Percentiles rank a stretch among this genome's conserved stretches.
These are phyloP conservation scores for Conus canariensis DNA, from an alignment of 2,888 invertebrate genomes.

Conservation along the genomic window DNA sequence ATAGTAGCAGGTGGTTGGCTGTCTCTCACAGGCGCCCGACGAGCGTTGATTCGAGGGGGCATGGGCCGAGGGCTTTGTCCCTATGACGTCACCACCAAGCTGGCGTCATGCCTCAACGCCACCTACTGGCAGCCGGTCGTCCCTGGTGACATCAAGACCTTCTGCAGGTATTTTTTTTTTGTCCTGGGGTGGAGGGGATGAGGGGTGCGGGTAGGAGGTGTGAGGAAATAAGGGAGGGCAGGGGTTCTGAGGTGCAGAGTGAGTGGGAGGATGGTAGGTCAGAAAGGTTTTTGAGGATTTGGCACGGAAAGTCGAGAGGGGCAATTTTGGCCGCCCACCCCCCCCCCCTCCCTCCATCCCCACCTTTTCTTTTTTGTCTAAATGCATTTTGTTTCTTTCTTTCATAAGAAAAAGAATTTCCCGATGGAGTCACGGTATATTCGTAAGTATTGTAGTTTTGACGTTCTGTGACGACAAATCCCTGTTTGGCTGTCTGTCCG, in stretches of 20 bases:
- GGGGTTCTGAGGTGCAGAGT: too few relatives aligned
- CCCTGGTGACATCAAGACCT: slow-evolving; percentile 21
- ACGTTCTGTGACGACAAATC: too few relatives aligned
- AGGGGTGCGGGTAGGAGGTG: not conserved
- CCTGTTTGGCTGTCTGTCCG: too few relatives aligned
- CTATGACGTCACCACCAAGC: slow-evolving; percentile 12
- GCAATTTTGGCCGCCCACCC: too few relatives aligned
- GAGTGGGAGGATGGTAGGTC: too few relatives aligned
- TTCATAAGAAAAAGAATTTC: too few relatives aligned
- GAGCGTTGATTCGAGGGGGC: not conserved
- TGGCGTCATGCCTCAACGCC: slow-evolving; percentile 21
- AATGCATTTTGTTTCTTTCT: too few relatives aligned
- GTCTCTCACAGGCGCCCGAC: not conserved
- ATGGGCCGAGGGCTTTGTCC: slow-evolving; percentile 17
- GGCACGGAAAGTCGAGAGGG: too few relatives aligned
- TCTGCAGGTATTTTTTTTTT: not conserved
- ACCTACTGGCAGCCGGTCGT: slow-evolving; percentile 27
- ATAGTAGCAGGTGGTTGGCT: too few relatives aligned
- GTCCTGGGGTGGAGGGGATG: not conserved
- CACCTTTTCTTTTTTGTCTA: not conserved
- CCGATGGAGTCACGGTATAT: too few relatives aligned
- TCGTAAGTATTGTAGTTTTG: too few relatives aligned
- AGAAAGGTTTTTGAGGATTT: too few relatives aligned
- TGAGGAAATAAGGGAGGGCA: not conserved
- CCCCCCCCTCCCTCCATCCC: not conserved